Conservation (phyloP, 1,140 invertebrate genomes). For the Listronotus bonariensis region DNA sequence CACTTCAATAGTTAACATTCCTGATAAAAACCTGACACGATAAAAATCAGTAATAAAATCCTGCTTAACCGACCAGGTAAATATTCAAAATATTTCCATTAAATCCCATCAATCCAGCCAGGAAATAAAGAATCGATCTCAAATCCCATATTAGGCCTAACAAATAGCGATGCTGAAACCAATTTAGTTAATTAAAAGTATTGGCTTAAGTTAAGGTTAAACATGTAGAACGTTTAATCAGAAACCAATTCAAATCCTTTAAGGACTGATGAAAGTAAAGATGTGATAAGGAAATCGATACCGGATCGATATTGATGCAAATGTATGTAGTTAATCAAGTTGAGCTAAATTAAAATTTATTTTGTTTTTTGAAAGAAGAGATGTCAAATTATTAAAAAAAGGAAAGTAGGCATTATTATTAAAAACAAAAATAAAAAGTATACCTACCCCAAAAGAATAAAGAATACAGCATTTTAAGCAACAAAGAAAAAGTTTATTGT, state of each 20-base stretch:
- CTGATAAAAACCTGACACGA: constrained; percentile 1
- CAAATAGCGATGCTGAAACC: constrained; percentile 13
- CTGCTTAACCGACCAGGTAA: constrained; percentile 10
- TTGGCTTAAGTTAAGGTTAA: constrained; percentile 12
- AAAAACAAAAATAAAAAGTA: too few species aligned
- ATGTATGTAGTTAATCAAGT: background rate
- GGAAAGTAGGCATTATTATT: too few species aligned
- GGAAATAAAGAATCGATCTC: constrained; percentile 23
- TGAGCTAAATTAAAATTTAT: too few species aligned
- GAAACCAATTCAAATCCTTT: constrained; percentile 26
- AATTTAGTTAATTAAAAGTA: constrained; percentile 32
- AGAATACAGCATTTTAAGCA: too few species aligned
- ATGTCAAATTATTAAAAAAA: too few species aligned
- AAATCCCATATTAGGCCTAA: constrained; percentile 28
- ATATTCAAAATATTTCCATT: constrained; percentile 29
- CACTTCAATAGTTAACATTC: constrained; percentile 2
- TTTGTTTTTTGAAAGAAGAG: too few species aligned
- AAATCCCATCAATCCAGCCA: constrained; percentile 17
- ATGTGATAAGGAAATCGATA: background rate
- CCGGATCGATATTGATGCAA: background rate
- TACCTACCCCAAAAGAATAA: too few species aligned
- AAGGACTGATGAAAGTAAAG: background rate
- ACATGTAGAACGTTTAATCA: constrained; percentile 28
- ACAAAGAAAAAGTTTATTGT: too few species aligned
- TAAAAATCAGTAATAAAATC: constrained; percentile 21